Evolutionary conservation across 2,888 invertebrate species (phyloP).

Genomic region (Eumerus sabulonum): DNA sequence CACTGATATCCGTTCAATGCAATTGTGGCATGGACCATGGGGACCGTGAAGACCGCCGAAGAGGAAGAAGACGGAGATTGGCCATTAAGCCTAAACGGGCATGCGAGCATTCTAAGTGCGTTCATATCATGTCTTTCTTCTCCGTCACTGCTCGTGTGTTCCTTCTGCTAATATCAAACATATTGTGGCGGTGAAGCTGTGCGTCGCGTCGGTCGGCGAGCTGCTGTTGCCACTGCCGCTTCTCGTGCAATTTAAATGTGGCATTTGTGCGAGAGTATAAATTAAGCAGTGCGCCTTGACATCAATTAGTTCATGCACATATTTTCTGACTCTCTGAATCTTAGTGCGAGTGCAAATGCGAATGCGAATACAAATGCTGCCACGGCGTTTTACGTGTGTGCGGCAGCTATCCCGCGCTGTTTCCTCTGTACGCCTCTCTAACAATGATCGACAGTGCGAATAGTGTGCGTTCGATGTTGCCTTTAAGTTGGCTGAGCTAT

Average conservation of each 20-base stretch:
- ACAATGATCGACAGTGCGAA: slow-evolving; percentile 6
- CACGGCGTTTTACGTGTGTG: slow-evolving; percentile 9
- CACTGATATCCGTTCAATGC: slow-evolving; percentile 68
- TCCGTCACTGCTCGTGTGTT: slow-evolving; percentile 33
- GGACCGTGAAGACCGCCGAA: slow-evolving; percentile 61
- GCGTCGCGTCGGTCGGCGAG: no score
- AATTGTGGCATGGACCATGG: slow-evolving; percentile 54
- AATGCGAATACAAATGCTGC: slow-evolving; percentile 2
- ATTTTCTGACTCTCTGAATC: no score
- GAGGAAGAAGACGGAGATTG: slow-evolving; percentile 66
- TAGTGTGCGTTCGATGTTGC: slow-evolving; percentile 45
- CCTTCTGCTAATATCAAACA: slow-evolving; percentile 25
- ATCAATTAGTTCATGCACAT: slow-evolving; percentile 72
- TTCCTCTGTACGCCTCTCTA: slow-evolving; percentile 4
- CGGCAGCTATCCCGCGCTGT: slow-evolving; percentile 32
- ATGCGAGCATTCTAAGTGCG: slow-evolving; percentile 60
- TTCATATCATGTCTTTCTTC: slow-evolving; percentile 49
- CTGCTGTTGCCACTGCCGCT: slow-evolving; percentile 38
- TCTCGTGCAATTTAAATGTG: slow-evolving; percentile 66
- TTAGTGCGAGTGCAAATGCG: no score
- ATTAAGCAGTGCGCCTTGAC: slow-evolving; percentile 76
- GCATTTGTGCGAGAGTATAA: slow-evolving; percentile 72
- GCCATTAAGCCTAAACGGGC: not conserved
- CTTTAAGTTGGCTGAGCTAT: slow-evolving; percentile 33
- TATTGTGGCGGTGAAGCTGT: no score